Base-by-base conservation (phyloP, 1,140 invertebrate species). In the Reticulitermes speratus region DNA sequence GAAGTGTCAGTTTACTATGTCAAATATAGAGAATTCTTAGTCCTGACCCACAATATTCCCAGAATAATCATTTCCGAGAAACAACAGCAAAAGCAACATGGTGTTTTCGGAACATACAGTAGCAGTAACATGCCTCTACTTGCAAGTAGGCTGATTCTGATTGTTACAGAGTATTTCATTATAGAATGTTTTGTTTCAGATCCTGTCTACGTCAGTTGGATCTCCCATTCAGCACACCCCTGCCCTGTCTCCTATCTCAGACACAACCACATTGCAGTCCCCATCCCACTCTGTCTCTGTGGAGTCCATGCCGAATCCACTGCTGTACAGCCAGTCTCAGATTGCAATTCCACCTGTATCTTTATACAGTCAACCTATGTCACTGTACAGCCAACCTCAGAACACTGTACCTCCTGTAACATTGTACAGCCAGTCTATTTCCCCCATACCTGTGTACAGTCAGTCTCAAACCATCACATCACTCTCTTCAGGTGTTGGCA, bases 171-270 rank as follows among this genome's bases (percentile, higher is more conserved):
- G 19, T 21, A 55, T 55, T 55, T 6, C 32, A 83, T 86, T 86
- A 81, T 52, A 84, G 87, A 85, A 69, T 81, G 81, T 87, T 38
- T 30, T 81, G 86, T 90, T 91, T 19, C 91, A 93, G 93, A 93
- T 93, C 91, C 91, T 93, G 83, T 93, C 93, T n/a, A 93, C 93
- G n/a, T 92, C 93, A 19, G 93, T 94, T 81, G 93, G 93, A 9
- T 91, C 92, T 44, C 91, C 92, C 82, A 30, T 84, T 21, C 44
- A 45, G 30, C 44, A 45, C 23, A 88, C 88, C 48, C 88, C 90
- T 7, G 89, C 90, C 87, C 89, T 89, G 44, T 90, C 87, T 83
- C 86, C 48, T 19, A 45, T 55, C 81, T 87, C 84, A 75, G 44
- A 85, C 65, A 38, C 87, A 83, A 83, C 81, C 55, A 30, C 86